These are phyloP conservation scores for Megaustenia siamemsis DNA, from an alignment of 2,888 invertebrate species.

Conservation along the genomic window DNA sequence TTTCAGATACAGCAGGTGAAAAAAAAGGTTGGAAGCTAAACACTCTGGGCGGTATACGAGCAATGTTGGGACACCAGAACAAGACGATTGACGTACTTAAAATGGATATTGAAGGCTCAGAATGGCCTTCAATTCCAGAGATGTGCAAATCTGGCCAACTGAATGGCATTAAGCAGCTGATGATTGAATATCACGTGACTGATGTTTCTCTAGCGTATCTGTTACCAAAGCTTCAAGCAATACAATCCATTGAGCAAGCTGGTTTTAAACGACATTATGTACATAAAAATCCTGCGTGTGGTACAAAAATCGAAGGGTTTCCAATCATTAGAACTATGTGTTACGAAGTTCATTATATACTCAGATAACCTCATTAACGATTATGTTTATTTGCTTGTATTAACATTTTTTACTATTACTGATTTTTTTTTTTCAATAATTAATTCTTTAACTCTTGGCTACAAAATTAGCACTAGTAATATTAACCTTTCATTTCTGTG, in stretches of 20 bases:
- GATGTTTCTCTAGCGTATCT: neutral
- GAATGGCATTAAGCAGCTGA: constrained; percentile 41
- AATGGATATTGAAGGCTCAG: constrained; percentile 47
- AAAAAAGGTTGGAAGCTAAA: neutral
- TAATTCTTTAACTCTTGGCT: no score
- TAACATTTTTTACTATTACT: neutral
- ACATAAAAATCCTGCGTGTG: constrained; percentile 33
- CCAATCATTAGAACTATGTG: constrained; percentile 32
- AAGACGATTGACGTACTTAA: neutral
- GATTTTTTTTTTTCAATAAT: no score
- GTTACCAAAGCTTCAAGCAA: neutral
- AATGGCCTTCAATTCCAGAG: constrained; percentile 45
- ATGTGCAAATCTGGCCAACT: constrained; percentile 41
- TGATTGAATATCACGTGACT: constrained; percentile 30
- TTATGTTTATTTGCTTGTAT: no score
- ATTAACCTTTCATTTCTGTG: no score
- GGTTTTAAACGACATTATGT: constrained; percentile 41
- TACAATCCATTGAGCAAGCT: constrained; percentile 16
- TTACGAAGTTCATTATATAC: constrained; percentile 40
- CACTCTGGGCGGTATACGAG: neutral
- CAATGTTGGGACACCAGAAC: constrained; percentile 27
- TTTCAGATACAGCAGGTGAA: neutral
- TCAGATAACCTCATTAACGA: no score
- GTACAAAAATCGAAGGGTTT: neutral
- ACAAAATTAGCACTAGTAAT: no score